A percentile compares a stretch with the other conserved stretches of the same genome.
Conservation (phyloP, 2,113 vertebrate species). For the Chinchilla lanigera region DNA sequence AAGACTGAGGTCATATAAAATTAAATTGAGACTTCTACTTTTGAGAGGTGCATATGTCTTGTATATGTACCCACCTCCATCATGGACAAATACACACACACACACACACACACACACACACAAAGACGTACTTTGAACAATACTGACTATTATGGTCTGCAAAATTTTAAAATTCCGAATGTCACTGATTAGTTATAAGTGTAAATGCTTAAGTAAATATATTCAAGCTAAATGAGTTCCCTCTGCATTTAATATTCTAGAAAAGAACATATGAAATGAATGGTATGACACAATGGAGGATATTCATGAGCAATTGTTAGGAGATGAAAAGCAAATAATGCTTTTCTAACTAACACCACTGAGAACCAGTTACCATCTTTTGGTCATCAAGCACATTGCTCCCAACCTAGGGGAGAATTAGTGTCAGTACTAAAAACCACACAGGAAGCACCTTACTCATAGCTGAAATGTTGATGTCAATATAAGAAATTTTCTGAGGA, state of each 20-base stretch:
- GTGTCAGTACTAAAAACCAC: background rate
- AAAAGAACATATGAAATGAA: slow-evolving; percentile 45
- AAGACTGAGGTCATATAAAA: slow-evolving; percentile 60
- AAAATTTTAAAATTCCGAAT: slow-evolving; percentile 50
- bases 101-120: background rate
- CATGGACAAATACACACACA: slow-evolving; percentile 50
- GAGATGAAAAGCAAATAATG: slow-evolving; percentile 36
- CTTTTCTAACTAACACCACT: slow-evolving; percentile 31
- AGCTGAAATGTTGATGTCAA: background rate
- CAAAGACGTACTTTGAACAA: background rate
- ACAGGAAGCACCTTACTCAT: background rate
- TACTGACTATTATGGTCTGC: slow-evolving; percentile 55
- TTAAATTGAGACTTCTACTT: slow-evolving; percentile 54
- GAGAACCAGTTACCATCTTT: background rate
- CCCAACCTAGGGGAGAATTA: background rate
- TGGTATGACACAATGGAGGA: slow-evolving; percentile 41
- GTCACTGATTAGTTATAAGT: slow-evolving; percentile 24
- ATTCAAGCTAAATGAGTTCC: slow-evolving; percentile 47
- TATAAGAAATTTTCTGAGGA: background rate
- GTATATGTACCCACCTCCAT: slow-evolving; percentile 4
- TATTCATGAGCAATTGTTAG: slow-evolving; percentile 1
- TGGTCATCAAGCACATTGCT: background rate
- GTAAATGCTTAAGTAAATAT: slow-evolving; percentile 22
- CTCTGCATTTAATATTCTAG: slow-evolving; percentile 34
- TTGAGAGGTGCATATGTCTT: slow-evolving; percentile 59